Evolutionary conservation across 1,140 invertebrate genomes (phyloP).

Genomic region (Lithobius niger): DNA sequence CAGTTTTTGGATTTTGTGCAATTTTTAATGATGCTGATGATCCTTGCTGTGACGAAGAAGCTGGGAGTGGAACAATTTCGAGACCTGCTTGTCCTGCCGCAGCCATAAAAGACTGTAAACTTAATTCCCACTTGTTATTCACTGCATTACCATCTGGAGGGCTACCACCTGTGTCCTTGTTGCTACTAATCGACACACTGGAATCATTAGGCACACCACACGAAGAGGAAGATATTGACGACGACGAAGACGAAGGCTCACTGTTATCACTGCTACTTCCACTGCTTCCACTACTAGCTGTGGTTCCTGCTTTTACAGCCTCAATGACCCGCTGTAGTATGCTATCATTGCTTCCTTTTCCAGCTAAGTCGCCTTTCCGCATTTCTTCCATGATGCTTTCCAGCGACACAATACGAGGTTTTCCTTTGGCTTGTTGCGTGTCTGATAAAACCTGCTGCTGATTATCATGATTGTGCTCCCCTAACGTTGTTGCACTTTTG

Average conservation of each 20-base stretch:
- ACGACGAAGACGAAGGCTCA: not conserved
- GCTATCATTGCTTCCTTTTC: not conserved
- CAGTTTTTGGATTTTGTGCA: too few species aligned
- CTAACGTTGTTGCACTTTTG: too few species aligned
- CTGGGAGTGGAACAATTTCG: not conserved
- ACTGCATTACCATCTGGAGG: not conserved
- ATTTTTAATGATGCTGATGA: too few species aligned
- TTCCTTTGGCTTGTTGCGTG: too few species aligned
- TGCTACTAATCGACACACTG: slow-evolving; percentile 16
- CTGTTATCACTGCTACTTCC: not conserved
- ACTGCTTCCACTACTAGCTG: too few species aligned
- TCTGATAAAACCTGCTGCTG: too few species aligned
- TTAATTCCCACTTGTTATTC: not conserved
- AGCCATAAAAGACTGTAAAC: slow-evolving; percentile 10
- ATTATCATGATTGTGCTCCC: slow-evolving; percentile 41
- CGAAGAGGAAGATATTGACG: too few species aligned
- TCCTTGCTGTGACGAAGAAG: too few species aligned
- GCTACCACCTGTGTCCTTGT: slow-evolving; percentile 25
- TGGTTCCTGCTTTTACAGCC: slow-evolving; percentile 3
- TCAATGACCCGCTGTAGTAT: slow-evolving; percentile 1
- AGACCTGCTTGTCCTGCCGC: not conserved
- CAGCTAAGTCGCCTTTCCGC: not conserved
- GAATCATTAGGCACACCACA: not conserved
- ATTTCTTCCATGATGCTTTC: slow-evolving; percentile 10
- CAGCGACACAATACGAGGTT: not conserved